Evolutionary conservation across 2,113 vertebrate species (phyloP).

Genomic region (Glareola pratincola): DNA sequence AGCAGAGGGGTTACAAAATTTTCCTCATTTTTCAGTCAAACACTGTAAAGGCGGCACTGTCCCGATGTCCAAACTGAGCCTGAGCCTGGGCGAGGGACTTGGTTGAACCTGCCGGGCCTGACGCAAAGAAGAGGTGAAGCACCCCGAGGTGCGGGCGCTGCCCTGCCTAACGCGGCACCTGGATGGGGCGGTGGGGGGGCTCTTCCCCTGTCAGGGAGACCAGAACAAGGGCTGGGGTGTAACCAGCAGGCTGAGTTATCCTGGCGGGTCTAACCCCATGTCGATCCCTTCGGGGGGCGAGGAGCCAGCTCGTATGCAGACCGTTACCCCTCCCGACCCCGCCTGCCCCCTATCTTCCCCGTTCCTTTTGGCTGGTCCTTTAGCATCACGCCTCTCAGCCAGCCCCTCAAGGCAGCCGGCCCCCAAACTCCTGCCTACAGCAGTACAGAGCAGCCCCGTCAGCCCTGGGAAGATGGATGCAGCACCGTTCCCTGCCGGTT

Average conservation of each 20-base stretch:
- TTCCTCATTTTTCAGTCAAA: not conserved
- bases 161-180: not conserved
- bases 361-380: not conserved
- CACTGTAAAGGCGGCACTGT: not conserved
- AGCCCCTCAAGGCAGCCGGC: not conserved
- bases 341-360: not conserved
- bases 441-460: not conserved
- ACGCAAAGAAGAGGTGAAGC: not conserved
- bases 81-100: not conserved
- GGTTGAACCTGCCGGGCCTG: not conserved
- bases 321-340: not conserved
- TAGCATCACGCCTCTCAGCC: not conserved
- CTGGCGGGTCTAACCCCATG: not conserved
- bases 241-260: not conserved
- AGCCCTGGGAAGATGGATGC: conserved; percentile 1
- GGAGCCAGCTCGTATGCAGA: not conserved
- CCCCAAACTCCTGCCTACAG: not conserved
- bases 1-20: not conserved
- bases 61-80: not conserved
- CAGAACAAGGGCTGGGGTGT: not conserved
- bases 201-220: not conserved
- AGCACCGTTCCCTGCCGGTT: not conserved
- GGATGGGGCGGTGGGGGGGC: not conserved
- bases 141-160: not conserved
- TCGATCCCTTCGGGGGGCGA: not conserved